A percentile compares a stretch with the other conserved stretches of the same genome.
Evolutionary conservation across 2,888 invertebrate species (phyloP).

Genomic region (Stenurella melanura): DNA sequence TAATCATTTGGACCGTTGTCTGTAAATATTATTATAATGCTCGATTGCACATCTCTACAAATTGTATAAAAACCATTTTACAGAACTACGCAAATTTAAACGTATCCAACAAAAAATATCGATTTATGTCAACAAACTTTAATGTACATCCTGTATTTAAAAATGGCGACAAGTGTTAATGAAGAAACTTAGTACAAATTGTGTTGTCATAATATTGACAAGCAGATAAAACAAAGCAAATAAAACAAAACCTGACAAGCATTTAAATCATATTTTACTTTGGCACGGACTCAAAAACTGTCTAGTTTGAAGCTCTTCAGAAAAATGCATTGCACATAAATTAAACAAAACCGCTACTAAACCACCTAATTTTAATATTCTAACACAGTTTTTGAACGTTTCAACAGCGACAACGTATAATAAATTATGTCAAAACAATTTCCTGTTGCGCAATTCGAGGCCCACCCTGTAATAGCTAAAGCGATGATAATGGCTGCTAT

Average conservation of each 20-base stretch:
- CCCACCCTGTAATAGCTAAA: slow-evolving; percentile 57
- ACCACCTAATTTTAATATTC: slow-evolving; percentile 29
- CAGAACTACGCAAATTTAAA: too few species aligned
- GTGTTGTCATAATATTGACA: slow-evolving; percentile 19
- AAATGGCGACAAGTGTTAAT: not conserved
- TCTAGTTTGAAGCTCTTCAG: not conserved
- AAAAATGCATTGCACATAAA: slow-evolving; percentile 20
- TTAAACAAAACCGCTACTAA: slow-evolving; percentile 16
- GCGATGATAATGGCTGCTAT: slow-evolving; percentile 53
- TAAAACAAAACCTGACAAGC: slow-evolving; percentile 21
- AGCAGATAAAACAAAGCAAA: slow-evolving; percentile 1
- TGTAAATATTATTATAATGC: too few species aligned
- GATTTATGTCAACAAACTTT: not conserved
- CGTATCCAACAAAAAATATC: not conserved
- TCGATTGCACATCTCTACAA: too few species aligned
- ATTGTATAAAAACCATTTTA: too few species aligned
- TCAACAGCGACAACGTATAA: slow-evolving; percentile 32
- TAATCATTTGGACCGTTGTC: too few species aligned
- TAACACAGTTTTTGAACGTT: slow-evolving; percentile 6
- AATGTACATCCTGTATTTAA: not conserved
- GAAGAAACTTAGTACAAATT: not conserved
- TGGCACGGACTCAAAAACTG: slow-evolving; percentile 32
- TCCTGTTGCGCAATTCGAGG: slow-evolving; percentile 59
- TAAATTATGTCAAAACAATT: slow-evolving; percentile 54
- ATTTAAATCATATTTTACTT: slow-evolving; percentile 30